Base-by-base conservation (phyloP, 2,888 invertebrate species). In the Doris montereyensis region DNA sequence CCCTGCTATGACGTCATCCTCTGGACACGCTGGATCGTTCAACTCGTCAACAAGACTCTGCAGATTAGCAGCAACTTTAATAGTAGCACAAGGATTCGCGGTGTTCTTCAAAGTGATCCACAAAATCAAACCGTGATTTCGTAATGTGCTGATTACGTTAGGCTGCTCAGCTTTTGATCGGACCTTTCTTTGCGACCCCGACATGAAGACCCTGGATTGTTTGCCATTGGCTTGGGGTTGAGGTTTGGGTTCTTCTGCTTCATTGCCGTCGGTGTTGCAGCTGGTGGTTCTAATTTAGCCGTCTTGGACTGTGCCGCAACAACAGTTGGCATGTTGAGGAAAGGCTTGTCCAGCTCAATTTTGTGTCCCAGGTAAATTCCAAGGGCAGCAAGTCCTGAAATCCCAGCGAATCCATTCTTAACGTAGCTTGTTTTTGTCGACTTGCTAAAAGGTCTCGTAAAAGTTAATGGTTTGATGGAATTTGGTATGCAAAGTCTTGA, bases 1-100 rank as follows among this genome's bases (percentile, higher is more conserved):
- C 2, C 82, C 82, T 2, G 82, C 82, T 0, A 79, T 10, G 21
- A 82, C 62, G 21, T 81, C 77, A 1, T 76, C 76, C 24, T 32
- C 41, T 0, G 65, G 58, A 32, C 76, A 76, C 2, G 60, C 28
- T 13, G 17, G 24, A n/a, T 76, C 60, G 28, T 71, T 76, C 2
- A 70, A 3, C 3, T 58, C 71, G 17, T 76, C 76, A 28, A 76
- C 70, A 1, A 75, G 76, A 5, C 70, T 65, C 1, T 79, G 75
- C 1, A 79, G 17, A 5, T 70, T 32, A 62, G 68, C 65, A 0
- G 76, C 79, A 2, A 72, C 74, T 10, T 26, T 58, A 13, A 26
- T 60, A 0, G 75, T 68, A 2, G 35, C 41, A 24, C 71, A 62
- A 0, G 79, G 79, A 17, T 76, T 70, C 3, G 79, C 79, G 1